Percentiles rank a stretch among this genome's conserved stretches.
phyloP scores from a whole-genome alignment of 2,797 vertebrate species.

The Myiotriccus ornatus region DNA sequence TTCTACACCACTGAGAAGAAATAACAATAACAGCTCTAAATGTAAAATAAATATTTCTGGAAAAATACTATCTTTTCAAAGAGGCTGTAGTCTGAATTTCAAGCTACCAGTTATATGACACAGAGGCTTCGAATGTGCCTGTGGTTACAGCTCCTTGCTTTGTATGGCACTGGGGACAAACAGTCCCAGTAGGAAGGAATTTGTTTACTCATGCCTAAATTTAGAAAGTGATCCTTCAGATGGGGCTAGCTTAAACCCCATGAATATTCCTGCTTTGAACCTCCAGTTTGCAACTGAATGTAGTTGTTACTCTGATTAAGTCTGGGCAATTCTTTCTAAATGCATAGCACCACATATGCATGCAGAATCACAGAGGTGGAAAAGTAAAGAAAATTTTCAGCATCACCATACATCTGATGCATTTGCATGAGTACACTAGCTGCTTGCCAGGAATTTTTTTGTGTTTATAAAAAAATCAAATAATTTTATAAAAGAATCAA shows the following conservation, averaged over 20 bases:
- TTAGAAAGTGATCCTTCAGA: not conserved
- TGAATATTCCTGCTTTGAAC: not conserved
- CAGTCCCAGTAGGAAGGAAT: not conserved
- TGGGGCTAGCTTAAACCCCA: not conserved
- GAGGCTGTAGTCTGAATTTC: conserved; percentile 63
- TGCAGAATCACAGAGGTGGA: not conserved
- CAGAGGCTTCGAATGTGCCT: conserved; percentile 21
- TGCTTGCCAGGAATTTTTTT: not conserved
- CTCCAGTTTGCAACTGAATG: not conserved
- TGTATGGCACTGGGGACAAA: not conserved
- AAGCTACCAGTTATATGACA: conserved; percentile 57
- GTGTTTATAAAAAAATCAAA: not conserved
- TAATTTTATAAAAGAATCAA: not conserved
- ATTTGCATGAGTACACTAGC: not conserved
- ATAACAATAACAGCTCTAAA: conserved; percentile 77
- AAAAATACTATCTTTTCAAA: conserved; percentile 74
- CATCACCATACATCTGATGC: not conserved
- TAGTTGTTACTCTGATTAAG: not conserved
- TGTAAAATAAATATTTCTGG: conserved; percentile 77
- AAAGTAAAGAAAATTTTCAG: not conserved
- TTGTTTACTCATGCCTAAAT: not conserved
- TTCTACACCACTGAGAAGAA: conserved; percentile 75
- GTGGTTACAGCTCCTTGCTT: conserved; percentile 28
- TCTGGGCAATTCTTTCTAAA: not conserved
- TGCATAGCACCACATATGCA: not conserved